Percentiles rank a stretch among this genome's conserved stretches.
phyloP scores from a whole-genome alignment of 2,888 invertebrate genomes.

The Trissolcus japonicus region DNA sequence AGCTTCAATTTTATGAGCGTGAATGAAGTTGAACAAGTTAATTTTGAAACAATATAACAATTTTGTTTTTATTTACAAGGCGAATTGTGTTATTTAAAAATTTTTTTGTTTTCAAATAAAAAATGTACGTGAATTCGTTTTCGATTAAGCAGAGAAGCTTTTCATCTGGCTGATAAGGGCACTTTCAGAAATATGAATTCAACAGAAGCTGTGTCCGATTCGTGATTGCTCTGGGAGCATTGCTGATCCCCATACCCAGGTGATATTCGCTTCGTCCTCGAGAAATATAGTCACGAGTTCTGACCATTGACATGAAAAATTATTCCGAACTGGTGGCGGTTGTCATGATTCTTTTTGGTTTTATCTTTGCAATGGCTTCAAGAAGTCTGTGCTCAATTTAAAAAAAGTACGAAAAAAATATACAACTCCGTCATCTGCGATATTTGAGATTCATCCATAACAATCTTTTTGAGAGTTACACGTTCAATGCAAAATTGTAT shows the following conservation, averaged over 20 bases:
- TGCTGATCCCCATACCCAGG: slow-evolving; percentile 35
- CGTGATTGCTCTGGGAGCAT: slow-evolving; percentile 54
- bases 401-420: slow-evolving; percentile 10
- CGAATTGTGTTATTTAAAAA: no score
- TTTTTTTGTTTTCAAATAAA: no score
- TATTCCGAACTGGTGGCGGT: slow-evolving; percentile 25
- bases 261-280: slow-evolving; percentile 52
- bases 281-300: slow-evolving; percentile 43
- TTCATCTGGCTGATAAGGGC: slow-evolving; percentile 33
- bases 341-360: slow-evolving; percentile 29
- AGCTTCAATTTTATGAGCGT: no score
- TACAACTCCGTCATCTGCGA: slow-evolving; percentile 19
- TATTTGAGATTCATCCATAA: slow-evolving; percentile 29
- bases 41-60: no score
- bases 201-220: slow-evolving; percentile 23
- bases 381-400: slow-evolving; percentile 12
- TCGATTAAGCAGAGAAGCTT: slow-evolving; percentile 16
- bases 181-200: slow-evolving; percentile 30
- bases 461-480: slow-evolving; percentile 15
- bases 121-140: slow-evolving; percentile 18
- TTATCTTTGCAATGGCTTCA: slow-evolving; percentile 29
- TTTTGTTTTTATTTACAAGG: no score
- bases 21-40: no score
- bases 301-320: slow-evolving; percentile 59
- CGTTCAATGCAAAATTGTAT: slow-evolving; percentile 8